Evolutionary conservation across 1,140 invertebrate genomes (phyloP), one percentile per base, ranked within the genome.

Genomic region (Hylaeus anthracinus): DNA sequence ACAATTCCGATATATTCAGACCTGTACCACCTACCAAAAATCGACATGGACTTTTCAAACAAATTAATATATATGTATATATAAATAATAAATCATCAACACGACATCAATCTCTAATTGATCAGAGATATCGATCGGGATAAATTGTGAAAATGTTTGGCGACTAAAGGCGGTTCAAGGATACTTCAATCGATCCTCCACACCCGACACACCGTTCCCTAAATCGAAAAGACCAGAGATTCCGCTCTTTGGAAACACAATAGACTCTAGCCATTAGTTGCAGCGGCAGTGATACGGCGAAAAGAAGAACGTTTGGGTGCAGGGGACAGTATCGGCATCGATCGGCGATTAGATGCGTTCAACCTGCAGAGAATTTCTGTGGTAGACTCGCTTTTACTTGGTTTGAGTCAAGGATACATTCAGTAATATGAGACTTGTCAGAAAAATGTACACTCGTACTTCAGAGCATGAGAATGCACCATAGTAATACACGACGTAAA

Each of bases 331-430:
- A 72, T 64, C 69, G 60, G 60, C 53, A 83, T 81, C 66, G 82
- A 87, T 88, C 79, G 58, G 69, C 72, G 86, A 89, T 87, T 82
- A 88, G 77, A 69, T 65, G 75, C 64, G 78, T 87, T 56, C 51
- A 41, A 66, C 51, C 60, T 66, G 8, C 43, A 56, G 53, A 55
- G 48, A 63, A 56, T 9, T 66, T 72, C 41, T n/a, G 48, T 43
- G 0, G 10, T 1, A 60, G n/a, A 63, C 76, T 72, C 53, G 41
- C 2, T 70, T 8, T 4, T n/a, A 15, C 45, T 73, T 58, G 14
- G 8, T 48, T 3, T 2, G 26, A 5, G 3, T 9, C 14, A 5
- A 15, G 10, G 15, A 51, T 45, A 2, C 12, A 43, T 51, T 15
- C 9, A 26, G 12, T 48, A 39, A 58, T 6, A 37, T 4, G 56